Conservation (phyloP, 2,797 vertebrate species). For the Aphelocoma californica region DNA sequence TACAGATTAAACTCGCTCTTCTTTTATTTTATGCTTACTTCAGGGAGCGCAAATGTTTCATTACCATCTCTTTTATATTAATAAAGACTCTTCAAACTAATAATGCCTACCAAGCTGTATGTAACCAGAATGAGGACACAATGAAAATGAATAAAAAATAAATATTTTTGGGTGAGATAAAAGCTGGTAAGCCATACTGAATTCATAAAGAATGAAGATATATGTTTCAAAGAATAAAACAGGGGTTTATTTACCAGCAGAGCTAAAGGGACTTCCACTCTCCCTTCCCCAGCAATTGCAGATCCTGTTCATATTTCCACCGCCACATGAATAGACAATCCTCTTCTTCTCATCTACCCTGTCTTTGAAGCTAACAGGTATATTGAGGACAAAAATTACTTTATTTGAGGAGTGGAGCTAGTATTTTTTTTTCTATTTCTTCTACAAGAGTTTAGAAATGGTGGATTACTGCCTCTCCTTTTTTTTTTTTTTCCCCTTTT, state of each 20-base stretch:
- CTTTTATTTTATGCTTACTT: not conserved
- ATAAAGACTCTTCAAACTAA: not conserved
- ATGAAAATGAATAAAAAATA: not conserved
- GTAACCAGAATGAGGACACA: not conserved
- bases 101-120: not conserved
- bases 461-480: not conserved
- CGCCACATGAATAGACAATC: not conserved
- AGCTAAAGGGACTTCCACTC: not conserved
- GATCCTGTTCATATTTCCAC: not conserved
- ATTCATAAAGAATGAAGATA: not conserved
- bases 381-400: not conserved
- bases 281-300: not conserved
- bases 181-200: not conserved
- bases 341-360: not conserved
- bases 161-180: not conserved
- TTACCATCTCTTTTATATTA: constrained; percentile 20
- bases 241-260: not conserved
- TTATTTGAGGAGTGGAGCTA: not conserved
- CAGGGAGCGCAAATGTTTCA: not conserved
- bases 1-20: not conserved
- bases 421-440: not conserved
- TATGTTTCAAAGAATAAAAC: not conserved
- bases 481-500: not conserved
- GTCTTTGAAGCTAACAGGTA: constrained; percentile 12
- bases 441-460: not conserved